Percentiles rank a stretch among this genome's conserved stretches.
phyloP scores from a whole-genome alignment of 2,888 invertebrate species.

The Electrophaes corylata region DNA sequence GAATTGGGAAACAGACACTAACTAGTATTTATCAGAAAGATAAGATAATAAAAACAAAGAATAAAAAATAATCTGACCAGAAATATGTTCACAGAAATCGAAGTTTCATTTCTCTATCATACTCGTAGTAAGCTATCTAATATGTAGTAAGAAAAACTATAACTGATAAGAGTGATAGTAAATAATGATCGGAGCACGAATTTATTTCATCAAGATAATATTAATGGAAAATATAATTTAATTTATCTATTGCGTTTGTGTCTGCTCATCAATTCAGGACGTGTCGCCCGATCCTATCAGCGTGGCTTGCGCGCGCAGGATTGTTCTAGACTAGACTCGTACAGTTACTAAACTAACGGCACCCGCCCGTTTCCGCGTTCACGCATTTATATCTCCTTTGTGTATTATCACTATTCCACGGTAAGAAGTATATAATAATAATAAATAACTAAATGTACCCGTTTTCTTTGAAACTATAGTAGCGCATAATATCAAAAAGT shows the following conservation, averaged over 20 bases:
- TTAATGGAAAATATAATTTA: slow-evolving; percentile 8
- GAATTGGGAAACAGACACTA: slow-evolving; percentile 18
- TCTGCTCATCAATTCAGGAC: slow-evolving; percentile 71
- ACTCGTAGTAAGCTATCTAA: slow-evolving; percentile 2
- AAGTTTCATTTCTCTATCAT: not conserved
- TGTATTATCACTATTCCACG: slow-evolving; percentile 50
- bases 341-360: slow-evolving; percentile 79
- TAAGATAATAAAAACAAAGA: not conserved
- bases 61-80: not conserved
- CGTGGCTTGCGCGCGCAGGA: slow-evolving; percentile 65
- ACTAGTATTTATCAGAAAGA: slow-evolving; percentile 14
- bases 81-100: slow-evolving; percentile 13
- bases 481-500: too few species aligned
- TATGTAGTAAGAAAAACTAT: slow-evolving; percentile 21
- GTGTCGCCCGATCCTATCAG: slow-evolving; percentile 70
- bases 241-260: not conserved
- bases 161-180: slow-evolving; percentile 13
- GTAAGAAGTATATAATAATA: slow-evolving; percentile 6
- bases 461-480: too few species aligned
- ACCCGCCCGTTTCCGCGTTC: slow-evolving; percentile 73
- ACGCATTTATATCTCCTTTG: slow-evolving; percentile 64
- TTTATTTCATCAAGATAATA: slow-evolving; percentile 10
- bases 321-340: slow-evolving; percentile 77
- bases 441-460: not conserved
- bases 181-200: slow-evolving; percentile 17